Evolutionary conservation across 1,140 invertebrate genomes (phyloP), one percentile per base, ranked within the genome.

Genomic region (Cephus cinctus): DNA sequence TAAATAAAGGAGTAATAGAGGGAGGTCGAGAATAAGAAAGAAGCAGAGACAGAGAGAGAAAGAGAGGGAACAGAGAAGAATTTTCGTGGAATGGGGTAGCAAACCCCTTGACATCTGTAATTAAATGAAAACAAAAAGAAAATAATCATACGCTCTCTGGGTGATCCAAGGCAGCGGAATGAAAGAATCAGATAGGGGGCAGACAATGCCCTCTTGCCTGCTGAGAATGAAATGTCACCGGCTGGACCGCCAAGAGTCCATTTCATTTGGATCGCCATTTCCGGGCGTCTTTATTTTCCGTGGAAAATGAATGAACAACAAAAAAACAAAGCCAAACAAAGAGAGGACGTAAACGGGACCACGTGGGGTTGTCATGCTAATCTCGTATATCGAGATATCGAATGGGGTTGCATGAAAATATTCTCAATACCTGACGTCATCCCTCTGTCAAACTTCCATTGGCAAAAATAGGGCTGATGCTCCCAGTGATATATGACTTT

Each of bases 81-180:
- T 30, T n/a, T n/a, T 21, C 18, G 42, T 22, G 50, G 38, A 42
- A 16, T 12, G 15, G 21, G 30, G 44, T 39, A 50, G 41, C 42
- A 19, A 75, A 75, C 72, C 72, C 68, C 73, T 75, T 76, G 72
- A 76, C 71, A 73, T 76, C 72, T 69, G 71, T 76, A 76, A 76
- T 76, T 76, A 75, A 75, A 75, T 69, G 69, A 76, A 75, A 76
- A 76, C 73, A 76, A 75, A 72, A 73, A 72, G 64, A 72, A 75
- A 73, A 67, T 73, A 75, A 75, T 76, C 69, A 69, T 66, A 70
- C 63, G 69, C 65, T 70, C 69, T 67, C 65, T 52, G 57, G 56
- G 64, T 42, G 57, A 65, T 56, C 48, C 51, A 57, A 61, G 62
- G 54, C 58, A 61, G 54, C 54, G 52, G 59, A 66, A 63, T 57